These are phyloP conservation scores for Bovichtus variegatus DNA, from an alignment of 2,797 vertebrate genomes.

Conservation along the genomic window DNA sequence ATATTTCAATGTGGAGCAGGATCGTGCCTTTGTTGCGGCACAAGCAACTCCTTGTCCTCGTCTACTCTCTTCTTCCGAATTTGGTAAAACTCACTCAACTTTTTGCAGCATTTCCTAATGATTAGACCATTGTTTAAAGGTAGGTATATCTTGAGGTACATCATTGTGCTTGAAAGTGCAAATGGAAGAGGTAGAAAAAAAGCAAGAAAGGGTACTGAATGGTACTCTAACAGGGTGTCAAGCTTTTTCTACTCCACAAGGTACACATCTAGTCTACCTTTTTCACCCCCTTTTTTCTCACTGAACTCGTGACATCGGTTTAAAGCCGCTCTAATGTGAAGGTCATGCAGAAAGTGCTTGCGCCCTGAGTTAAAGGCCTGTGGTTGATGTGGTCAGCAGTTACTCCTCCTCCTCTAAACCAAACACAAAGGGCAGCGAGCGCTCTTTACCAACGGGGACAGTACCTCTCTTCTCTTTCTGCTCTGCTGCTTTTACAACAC, in stretches of 20 bases:
- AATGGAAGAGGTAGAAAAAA: constrained; percentile 1
- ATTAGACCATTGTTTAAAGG: not conserved
- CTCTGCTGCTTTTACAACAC: constrained; percentile 57
- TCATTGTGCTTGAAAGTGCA: constrained; percentile 1
- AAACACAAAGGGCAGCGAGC: constrained; percentile 77
- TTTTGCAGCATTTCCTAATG: too few relatives aligned
- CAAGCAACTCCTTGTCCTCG: not conserved
- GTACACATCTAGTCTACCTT: constrained; percentile 9
- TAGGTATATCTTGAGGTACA: not conserved
- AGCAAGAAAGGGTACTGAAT: constrained; percentile 16
- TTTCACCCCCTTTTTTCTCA: not conserved
- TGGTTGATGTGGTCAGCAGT: constrained; percentile 85
- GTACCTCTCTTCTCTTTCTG: constrained; percentile 68
- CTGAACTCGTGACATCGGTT: constrained; percentile 59
- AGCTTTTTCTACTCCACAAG: constrained; percentile 35
- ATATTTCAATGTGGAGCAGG: constrained; percentile 1
- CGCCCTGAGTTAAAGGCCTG: constrained; percentile 77
- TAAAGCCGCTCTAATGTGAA: constrained; percentile 70
- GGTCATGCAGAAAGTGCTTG: constrained; percentile 79
- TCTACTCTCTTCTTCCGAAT: not conserved
- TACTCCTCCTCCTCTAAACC: constrained; percentile 67
- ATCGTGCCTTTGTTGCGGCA: not conserved
- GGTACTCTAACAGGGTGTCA: constrained; percentile 25
- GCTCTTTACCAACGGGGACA: constrained; percentile 74
- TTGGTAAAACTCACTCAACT: not conserved